A percentile compares a stretch with the other conserved stretches of the same genome.
Evolutionary conservation across 2,113 vertebrate genomes (phyloP).

Genomic region (Rhinichthys klamathensis): DNA sequence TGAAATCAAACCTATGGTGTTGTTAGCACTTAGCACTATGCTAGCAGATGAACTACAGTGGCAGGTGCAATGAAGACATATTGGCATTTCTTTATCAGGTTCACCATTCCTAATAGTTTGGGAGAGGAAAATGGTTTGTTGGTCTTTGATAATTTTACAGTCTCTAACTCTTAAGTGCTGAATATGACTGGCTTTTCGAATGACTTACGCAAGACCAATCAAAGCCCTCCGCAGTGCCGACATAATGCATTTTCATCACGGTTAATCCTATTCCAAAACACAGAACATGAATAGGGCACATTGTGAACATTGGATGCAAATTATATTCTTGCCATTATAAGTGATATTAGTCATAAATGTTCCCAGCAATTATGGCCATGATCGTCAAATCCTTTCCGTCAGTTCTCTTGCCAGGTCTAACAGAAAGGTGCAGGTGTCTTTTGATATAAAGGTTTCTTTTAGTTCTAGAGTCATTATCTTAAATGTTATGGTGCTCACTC

Average conservation of each 20-base stretch:
- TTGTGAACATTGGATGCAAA: neutral
- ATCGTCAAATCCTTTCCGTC: neutral
- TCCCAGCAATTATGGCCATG: neutral
- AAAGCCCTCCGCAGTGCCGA: slow-evolving; percentile 2
- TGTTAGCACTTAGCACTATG: neutral
- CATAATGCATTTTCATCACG: neutral
- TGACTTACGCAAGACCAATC: slow-evolving; percentile 8
- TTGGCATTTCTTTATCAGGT: neutral
- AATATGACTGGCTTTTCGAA: neutral
- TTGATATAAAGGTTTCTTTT: neutral
- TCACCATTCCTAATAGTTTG: neutral
- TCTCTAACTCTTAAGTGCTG: neutral
- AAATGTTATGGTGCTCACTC: neutral
- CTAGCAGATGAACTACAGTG: neutral
- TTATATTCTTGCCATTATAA: neutral
- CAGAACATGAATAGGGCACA: neutral
- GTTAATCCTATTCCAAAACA: slow-evolving; percentile 5
- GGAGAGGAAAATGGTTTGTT: neutral
- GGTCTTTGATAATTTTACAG: slow-evolving; percentile 17
- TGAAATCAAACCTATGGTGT: neutral
- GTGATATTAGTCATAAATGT: neutral
- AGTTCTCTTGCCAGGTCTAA: neutral
- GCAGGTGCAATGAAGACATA: neutral
- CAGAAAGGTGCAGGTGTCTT: neutral
- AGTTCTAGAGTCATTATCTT: neutral